Percentiles rank a stretch among this genome's conserved stretches.
phyloP scores from a whole-genome alignment of 2,797 vertebrate genomes.

The Pseudochirops cupreus region DNA sequence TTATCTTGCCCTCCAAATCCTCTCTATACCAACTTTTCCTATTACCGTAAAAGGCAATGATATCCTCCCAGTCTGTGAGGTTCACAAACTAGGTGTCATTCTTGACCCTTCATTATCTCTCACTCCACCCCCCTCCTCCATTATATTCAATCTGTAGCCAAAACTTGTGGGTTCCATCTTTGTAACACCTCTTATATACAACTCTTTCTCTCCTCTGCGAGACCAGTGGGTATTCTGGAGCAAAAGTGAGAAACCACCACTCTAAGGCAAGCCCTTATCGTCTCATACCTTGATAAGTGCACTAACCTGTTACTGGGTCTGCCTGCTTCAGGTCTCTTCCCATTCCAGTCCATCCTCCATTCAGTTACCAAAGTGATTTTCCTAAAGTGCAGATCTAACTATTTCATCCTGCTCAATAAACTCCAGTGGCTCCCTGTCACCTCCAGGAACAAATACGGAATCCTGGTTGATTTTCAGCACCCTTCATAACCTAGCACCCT shows the following conservation, averaged over 20 bases:
- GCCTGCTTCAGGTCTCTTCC: background rate
- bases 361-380: background rate
- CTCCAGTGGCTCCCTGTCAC: background rate
- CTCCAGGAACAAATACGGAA: background rate
- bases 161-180: background rate
- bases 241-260: background rate
- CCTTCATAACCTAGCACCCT: too few species aligned
- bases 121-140: background rate
- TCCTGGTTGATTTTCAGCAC: background rate
- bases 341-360: background rate
- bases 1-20: background rate
- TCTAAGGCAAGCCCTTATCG: background rate
- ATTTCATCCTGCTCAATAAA: background rate
- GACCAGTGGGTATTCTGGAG: background rate
- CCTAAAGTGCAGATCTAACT: background rate
- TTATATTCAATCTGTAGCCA: background rate
- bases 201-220: background rate
- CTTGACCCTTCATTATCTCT: background rate
- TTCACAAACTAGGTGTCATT: background rate
- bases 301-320: background rate
- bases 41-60: background rate
- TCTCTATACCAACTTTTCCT: background rate
- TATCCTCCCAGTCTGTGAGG: background rate
- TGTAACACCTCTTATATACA: background rate
- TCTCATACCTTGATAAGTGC: background rate